Evolutionary conservation across 2,113 vertebrate genomes (phyloP), one percentile per base, ranked within the genome.

Genomic region (Catharus bicknelli): DNA sequence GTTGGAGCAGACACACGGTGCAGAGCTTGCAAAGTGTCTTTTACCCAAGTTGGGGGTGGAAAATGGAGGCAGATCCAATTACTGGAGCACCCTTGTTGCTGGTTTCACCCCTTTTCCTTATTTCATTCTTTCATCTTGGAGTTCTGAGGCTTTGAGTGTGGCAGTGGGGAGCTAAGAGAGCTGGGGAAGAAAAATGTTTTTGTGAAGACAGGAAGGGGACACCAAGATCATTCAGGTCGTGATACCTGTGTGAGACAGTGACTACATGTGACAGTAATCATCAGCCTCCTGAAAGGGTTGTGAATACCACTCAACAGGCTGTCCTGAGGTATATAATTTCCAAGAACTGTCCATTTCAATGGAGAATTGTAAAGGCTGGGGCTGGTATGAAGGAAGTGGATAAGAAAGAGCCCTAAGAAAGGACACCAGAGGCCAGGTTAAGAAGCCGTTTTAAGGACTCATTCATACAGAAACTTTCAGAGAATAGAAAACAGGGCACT

Each of bases 381-480:
- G 9, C 54, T 76, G 45, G 5, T 51, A 34, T 23, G 73, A 50
- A 69, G 43, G 32, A 74, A 84, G 62, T 36, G 14, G 19, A 19
- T 77, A 53, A 58, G 64, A 77, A 78, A 53, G n/a, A 82, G 10
- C 4, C 1, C 0, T 84, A 30, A 29, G 42, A 87, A 89, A 66
- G 77, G 45, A 79, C 27, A 58, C 18, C 32, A 50, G 18, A 78
- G 25, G 16, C 36, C 47, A 43, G 58, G 72, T 67, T 62, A 77
- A 74, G 0, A 4, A 77, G 75, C 34, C 1, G 1, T 86, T 89
- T 54, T 72, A 84, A 58, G 30, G 62, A 58, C 51, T 72, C 62
- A 62, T 89, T 94, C 66, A 64, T 66, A 68, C 13, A 55, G 78
- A 79, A 95, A 51, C 32, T 90, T 92, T 68, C 47, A 62, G 53